phyloP scores from a whole-genome alignment of 2,888 invertebrate species.

The Chouioia cunea region DNA sequence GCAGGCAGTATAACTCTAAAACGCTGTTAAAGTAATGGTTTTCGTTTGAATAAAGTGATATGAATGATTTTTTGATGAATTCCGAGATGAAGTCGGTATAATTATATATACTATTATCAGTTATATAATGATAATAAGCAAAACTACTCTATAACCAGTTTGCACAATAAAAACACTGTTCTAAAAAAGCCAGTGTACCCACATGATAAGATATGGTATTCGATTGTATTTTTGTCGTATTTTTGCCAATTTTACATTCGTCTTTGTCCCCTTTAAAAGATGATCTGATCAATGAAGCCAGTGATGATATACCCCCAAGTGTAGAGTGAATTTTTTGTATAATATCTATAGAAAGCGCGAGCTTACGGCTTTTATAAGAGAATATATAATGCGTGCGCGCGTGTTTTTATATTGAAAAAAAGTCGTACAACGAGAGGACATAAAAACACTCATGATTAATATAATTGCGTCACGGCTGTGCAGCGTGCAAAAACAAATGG shows the following conservation, averaged over 20 bases:
- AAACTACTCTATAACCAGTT: conserved; percentile 34
- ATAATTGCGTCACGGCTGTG: conserved; percentile 66
- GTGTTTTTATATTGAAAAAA: conserved; percentile 48
- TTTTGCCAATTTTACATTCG: background rate
- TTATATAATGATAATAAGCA: conserved; percentile 30
- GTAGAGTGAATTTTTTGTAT: conserved; percentile 43
- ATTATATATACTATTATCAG: conserved; percentile 30
- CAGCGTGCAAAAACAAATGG: conserved; percentile 66
- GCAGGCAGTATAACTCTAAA: too few species aligned
- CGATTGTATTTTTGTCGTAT: background rate
- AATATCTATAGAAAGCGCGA: conserved; percentile 56
- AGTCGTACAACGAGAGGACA: conserved; percentile 60
- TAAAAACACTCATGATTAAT: conserved; percentile 64
- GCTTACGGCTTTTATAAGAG: conserved; percentile 56
- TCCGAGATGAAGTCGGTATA: conserved; percentile 1
- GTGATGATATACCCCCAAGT: conserved; percentile 33
- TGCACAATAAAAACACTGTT: conserved; percentile 26
- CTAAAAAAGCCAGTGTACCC: conserved; percentile 40
- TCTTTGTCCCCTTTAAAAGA: conserved; percentile 5
- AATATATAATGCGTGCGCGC: conserved; percentile 60
- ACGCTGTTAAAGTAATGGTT: too few species aligned
- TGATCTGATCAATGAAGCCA: conserved; percentile 23
- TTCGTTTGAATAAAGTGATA: too few species aligned
- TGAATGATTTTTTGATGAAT: too few species aligned
- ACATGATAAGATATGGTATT: conserved; percentile 18